phyloP scores from a whole-genome alignment of 2,113 vertebrate species.

The Sapajus apella region DNA sequence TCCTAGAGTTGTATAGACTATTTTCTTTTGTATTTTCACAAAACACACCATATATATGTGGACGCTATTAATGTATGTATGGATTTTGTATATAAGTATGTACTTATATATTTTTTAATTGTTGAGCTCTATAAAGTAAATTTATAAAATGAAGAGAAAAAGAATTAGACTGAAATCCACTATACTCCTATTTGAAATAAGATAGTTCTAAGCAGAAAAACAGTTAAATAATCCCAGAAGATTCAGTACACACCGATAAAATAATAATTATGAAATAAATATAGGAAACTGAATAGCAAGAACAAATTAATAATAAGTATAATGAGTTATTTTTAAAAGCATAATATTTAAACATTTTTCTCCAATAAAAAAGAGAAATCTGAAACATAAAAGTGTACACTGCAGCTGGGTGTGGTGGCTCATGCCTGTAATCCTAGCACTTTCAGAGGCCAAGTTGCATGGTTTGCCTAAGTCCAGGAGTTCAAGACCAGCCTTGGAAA shows the following conservation, averaged over 20 bases:
- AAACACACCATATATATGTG: not conserved
- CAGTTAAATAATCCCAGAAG: not conserved
- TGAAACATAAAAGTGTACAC: not conserved
- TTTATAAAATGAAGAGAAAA: not conserved
- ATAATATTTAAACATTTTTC: not conserved
- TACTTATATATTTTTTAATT: not conserved
- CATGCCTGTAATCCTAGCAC: not conserved
- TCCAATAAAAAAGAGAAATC: not conserved
- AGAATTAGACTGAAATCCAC: not conserved
- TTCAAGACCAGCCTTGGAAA: not conserved
- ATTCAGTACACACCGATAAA: not conserved
- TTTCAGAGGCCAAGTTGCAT: accelerated
- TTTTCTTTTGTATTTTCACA: not conserved
- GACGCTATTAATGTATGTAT: not conserved
- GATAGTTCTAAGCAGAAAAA: not conserved
- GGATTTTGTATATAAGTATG: not conserved
- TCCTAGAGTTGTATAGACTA: not conserved
- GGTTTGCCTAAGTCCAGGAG: not conserved
- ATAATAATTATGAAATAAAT: not conserved
- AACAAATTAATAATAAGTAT: not conserved
- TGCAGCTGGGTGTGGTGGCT: too few relatives aligned
- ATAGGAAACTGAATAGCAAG: not conserved
- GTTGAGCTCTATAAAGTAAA: not conserved
- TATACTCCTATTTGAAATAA: not conserved
- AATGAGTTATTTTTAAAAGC: not conserved